These are phyloP conservation scores for Gymnocephalus cernua DNA, from an alignment of 2,113 vertebrate genomes.

Conservation along the genomic window DNA sequence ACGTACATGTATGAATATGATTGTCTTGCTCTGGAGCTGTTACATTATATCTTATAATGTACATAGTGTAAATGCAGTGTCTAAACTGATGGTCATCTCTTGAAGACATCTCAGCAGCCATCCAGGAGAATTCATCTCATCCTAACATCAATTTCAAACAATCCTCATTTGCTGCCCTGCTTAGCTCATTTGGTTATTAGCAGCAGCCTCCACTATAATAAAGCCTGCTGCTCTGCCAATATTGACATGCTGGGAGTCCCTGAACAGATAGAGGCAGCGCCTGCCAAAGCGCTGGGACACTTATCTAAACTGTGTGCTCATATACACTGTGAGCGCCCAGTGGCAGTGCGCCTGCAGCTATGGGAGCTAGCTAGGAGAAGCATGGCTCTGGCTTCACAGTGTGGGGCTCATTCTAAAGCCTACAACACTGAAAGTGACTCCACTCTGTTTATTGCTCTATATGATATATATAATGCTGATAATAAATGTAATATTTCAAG, in stretches of 20 bases:
- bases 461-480: no score
- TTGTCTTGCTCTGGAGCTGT: no score
- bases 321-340: constrained; percentile 55
- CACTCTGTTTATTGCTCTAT: constrained; percentile 50
- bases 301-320: constrained; percentile 76
- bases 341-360: constrained; percentile 56
- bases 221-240: constrained; percentile 69
- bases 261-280: constrained; percentile 61
- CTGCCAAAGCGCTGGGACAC: constrained; percentile 71
- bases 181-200: constrained; percentile 66
- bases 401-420: constrained; percentile 26
- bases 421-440: constrained; percentile 40
- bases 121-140: constrained; percentile 39
- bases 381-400: constrained; percentile 14
- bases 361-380: constrained; percentile 25
- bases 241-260: constrained; percentile 72
- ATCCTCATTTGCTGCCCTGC: constrained; percentile 54
- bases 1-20: no score
- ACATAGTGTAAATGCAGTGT: constrained; percentile 6
- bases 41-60: no score
- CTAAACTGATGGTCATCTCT: constrained; percentile 29
- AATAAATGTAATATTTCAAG: constrained; percentile 46
- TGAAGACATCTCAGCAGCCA: constrained; percentile 5
- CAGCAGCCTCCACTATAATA: constrained; percentile 63
- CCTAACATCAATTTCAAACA: constrained; percentile 65